Base-by-base conservation (phyloP, 1,140 invertebrate species). In the Matsumurasca onukii region DNA sequence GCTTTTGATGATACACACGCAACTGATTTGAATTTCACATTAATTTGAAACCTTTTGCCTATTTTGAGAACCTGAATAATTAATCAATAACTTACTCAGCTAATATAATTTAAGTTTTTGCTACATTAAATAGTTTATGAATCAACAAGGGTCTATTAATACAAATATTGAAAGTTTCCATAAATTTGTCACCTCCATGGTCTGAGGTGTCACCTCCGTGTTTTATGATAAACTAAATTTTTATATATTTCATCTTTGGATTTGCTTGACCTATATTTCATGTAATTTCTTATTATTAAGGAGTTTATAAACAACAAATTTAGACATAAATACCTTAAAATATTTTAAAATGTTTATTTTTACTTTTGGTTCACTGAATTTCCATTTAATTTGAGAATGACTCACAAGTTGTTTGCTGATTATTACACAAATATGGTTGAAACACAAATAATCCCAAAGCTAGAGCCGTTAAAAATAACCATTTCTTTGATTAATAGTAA, bases 351-450 rank as follows among this genome's bases (percentile, higher is more conserved):
- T 12, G 34, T 22, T 5, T 61, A 2, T 61, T 22, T 3, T 61
- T 22, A 61, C 22, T 61, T 25, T 22, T 61, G 5, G 30, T 3
- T 61, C 1, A n/a, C 25, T 17, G 30, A 61, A 61, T 61, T 25
- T 61, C 57, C 57, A 27, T 27, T 61, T 61, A 61, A 61, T 61
- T 61, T 61, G 3, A 61, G 57, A 61, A 61, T 61, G 57, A 61
- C 57, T 30, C 57, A 57, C 17, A 45, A n/a, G n/a, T n/a, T n/a
- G n/a, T n/a, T n/a, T n/a, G n/a, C n/a, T n/a, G n/a, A n/a, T n/a
- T n/a, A n/a, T n/a, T n/a, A n/a, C n/a, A n/a, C n/a, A n/a, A n/a
- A n/a, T n/a, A n/a, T n/a, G n/a, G n/a, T n/a, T n/a, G n/a, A n/a
- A n/a, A n/a, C n/a, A n/a, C n/a, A n/a, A n/a, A n/a, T n/a, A n/a